A percentile compares a stretch with the other conserved stretches of the same genome.
Evolutionary conservation across 1,140 invertebrate species (phyloP).

Genomic region (Anthonomus grandis): DNA sequence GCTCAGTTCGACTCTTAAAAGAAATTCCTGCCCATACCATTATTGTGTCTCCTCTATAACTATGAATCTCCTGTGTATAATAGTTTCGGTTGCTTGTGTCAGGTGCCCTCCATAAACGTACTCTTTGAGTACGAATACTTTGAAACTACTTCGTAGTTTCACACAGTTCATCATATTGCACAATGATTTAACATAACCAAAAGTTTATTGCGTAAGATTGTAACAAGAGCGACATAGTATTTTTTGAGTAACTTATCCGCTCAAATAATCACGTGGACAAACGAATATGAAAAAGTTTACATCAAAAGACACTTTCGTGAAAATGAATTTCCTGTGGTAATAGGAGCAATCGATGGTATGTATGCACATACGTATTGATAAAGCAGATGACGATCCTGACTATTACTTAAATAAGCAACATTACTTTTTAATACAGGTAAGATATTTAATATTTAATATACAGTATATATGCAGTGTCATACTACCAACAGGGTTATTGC

Average conservation of each 20-base stretch:
- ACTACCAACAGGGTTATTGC: no score
- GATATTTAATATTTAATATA: slow-evolving; percentile 2
- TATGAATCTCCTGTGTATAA: no score
- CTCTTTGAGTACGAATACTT: slow-evolving; percentile 22
- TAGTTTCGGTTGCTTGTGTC: slow-evolving; percentile 7
- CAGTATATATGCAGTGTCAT: no score
- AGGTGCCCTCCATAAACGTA: slow-evolving; percentile 21
- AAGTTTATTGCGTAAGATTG: slow-evolving; percentile 31
- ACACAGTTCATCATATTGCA: no score
- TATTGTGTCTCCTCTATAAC: no score
- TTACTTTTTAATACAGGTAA: slow-evolving; percentile 33
- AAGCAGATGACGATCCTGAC: background rate
- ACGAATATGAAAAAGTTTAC: slow-evolving; percentile 26
- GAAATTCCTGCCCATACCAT: background rate
- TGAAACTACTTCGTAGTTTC: slow-evolving; percentile 38
- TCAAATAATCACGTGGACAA: slow-evolving; percentile 33
- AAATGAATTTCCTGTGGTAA: slow-evolving; percentile 28
- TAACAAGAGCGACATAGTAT: slow-evolving; percentile 30
- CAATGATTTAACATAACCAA: slow-evolving; percentile 33
- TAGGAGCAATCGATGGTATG: slow-evolving; percentile 36
- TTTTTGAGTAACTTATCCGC: slow-evolving; percentile 31
- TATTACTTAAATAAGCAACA: slow-evolving; percentile 3
- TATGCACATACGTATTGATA: slow-evolving; percentile 19
- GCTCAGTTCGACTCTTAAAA: slow-evolving; percentile 17
- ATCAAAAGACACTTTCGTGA: slow-evolving; percentile 31